Base-by-base conservation (phyloP, 1,140 invertebrate species). In the Drosophila punjabiensis region DNA sequence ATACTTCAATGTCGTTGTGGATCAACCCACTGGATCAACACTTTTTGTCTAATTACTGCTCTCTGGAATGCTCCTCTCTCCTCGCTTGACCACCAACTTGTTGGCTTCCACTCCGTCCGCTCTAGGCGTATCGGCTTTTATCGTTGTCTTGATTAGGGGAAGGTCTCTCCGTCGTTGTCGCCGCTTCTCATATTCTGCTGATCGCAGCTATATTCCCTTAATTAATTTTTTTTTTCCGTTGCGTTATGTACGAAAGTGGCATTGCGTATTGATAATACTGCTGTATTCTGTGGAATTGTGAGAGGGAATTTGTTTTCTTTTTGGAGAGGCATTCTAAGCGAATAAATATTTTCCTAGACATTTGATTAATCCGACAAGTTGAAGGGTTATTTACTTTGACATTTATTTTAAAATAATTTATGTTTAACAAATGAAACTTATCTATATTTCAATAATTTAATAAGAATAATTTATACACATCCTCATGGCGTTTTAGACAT, bases 121-220 rank as follows among this genome's bases (percentile, higher is more conserved):
- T 66, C 45, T 48, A 37, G 53, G 60, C 66, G 62, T 78, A 82
- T 87, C 76, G 79, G 70, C n/a, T 79, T 88, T 84, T 90, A 81
- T 88, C 85, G 73, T 85, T 76, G 62, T 79, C 61, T 89, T 82
- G 86, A 89, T 89, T 89, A 89, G 81, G 81, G 89, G 85, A 89
- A 89, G 78, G 78, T 75, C 81, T 89, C 81, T 61, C 58, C 68
- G 55, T 43, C 64, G 68, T 56, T 71, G 66, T 63, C 83, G 45
- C 39, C 50, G 58, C 69, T 67, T 67, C 73, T 81, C 68, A 58
- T 82, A 91, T 92, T 90, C 55, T 82, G 91, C 91, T 91, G 91
- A 92, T 84, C 88, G 68, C 87, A 87, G 91, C 91, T 76, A 76
- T 84, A 87, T 91, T 84, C 56, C 75, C 73, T 83, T 88, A 92